Evolutionary conservation across 2,888 invertebrate species (phyloP), one percentile per base, ranked within the genome.

Genomic region (Diplolepis rosae): DNA sequence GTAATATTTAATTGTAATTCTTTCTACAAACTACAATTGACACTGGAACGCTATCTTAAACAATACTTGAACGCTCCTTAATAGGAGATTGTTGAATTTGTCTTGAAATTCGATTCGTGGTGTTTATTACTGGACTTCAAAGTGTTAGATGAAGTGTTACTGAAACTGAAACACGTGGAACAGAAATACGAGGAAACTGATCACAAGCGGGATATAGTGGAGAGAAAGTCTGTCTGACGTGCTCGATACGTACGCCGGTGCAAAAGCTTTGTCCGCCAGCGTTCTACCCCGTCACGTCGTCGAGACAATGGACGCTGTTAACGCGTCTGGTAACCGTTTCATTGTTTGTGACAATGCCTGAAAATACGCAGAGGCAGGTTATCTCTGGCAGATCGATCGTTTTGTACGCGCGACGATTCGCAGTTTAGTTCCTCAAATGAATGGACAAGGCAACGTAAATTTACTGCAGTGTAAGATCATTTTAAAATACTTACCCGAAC

Each of bases 301-400:
- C 73, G 77, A 84, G 82, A 86, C 85, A 86, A 86, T 86, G 79
- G 82, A 72, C 70, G 76, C 82, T 80, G 83, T 83, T 84, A 85
- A 85, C 84, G 83, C 82, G 82, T 78, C 77, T 79, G 77, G 82
- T 84, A 83, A 85, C 84, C 81, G 80, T 84, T 83, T 85, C 83
- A 86, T 85, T 86, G 86, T 86, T 85, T 83, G 78, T 76, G 80
- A 85, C 85, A 85, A 83, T 83, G 83, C 80, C 68, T 75, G 80
- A 77, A 82, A 83, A 83, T 81, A 80, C 78, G 73, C 73, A 69
- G 71, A 66, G 74, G 45, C 66, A 66, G 66, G 65, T 68, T 68
- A 66, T 68, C 54, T 67, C 42, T 22, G 24, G 35, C 35, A 32
- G 68, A 50, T 67, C 72, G 70, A 73, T 70, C 69, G 72, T 54